Percentiles rank a stretch among this genome's conserved stretches.
Evolutionary conservation across 2,888 invertebrate species (phyloP).

Genomic region (Ptycholaimellus sp.): DNA sequence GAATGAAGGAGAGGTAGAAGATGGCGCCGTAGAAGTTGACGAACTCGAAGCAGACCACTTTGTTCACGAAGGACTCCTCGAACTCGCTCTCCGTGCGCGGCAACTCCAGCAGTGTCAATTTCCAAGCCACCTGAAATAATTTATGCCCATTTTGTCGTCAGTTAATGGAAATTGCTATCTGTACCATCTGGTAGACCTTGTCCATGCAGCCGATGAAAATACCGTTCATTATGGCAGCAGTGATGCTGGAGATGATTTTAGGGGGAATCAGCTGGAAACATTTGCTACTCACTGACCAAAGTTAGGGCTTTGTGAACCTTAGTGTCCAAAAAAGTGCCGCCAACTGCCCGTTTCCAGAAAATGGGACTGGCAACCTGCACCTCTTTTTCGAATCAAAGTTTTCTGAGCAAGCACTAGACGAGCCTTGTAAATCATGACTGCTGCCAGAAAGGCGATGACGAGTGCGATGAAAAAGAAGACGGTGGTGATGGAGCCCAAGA

Average conservation of each 20-base stretch:
- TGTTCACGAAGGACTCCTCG: constrained; percentile 2
- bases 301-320: background rate
- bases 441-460: constrained; percentile 1
- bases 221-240: constrained; percentile 3
- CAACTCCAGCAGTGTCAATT: constrained; percentile 1
- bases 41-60: constrained; percentile 1
- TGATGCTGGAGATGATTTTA: background rate
- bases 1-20: constrained; percentile 2
- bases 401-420: too few species aligned
- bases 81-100: constrained; percentile 1
- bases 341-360: too few species aligned
- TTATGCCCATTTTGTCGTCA: too few species aligned
- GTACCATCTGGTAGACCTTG: constrained; percentile 4
- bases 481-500: background rate
- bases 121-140: constrained; percentile 1
- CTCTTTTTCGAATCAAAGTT: too few species aligned
- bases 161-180: too few species aligned
- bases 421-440: constrained; percentile 4
- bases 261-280: background rate
- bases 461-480: constrained; percentile 3
- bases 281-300: too few species aligned
- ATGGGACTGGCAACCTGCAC: background rate
- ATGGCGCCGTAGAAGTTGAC: constrained; percentile 5
- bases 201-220: constrained; percentile 3
- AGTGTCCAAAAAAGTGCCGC: background rate